Evolutionary conservation across 2,888 invertebrate genomes (phyloP), one percentile per base, ranked within the genome.

Genomic region (Nomada ferruginata): DNA sequence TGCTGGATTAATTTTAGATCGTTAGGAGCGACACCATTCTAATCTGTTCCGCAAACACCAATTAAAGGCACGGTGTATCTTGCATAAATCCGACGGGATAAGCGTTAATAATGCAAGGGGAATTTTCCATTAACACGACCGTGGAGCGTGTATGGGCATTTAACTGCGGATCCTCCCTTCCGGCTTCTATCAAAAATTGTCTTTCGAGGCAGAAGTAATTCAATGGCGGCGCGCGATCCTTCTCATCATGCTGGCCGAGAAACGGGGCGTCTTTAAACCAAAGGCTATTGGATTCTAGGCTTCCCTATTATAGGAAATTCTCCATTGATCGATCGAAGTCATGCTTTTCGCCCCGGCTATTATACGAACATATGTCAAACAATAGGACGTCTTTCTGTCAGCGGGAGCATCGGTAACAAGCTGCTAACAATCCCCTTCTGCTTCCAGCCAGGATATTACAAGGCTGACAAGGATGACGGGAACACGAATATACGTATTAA

Each of bases 371-470:
- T 23, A 52, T 23, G 74, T 70, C 61, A 69, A 68, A 80, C 70
- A 74, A 72, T 76, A 47, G 64, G 69, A 65, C 61, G 60, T 76
- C 53, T 82, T 78, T 85, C 79, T 84, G 77, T 82, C 85, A 84
- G 75, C 75, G 59, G 66, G 75, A 66, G 42, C 63, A 61, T 70
- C 76, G 66, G 57, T 86, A 86, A 86, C 85, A 79, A 86, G 84
- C 74, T 18, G 68, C 85, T 87, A 87, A 86, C 86, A 77, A 87
- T 85, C 87, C 74, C 61, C 55, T 77, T 44, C 65, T 78, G 65
- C 57, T 53, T 29, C 55, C 59, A 57, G 11, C 23, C 50, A 47
- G 59, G 15, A 63, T 66, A 55, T 59, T 61, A 42, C 52, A 18
- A 11, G 59, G 10, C 29, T 59, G 80, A 63, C 72, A 63, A 64